phyloP scores from a whole-genome alignment of 2,888 invertebrate genomes.

The Sympetrum striolatum region DNA sequence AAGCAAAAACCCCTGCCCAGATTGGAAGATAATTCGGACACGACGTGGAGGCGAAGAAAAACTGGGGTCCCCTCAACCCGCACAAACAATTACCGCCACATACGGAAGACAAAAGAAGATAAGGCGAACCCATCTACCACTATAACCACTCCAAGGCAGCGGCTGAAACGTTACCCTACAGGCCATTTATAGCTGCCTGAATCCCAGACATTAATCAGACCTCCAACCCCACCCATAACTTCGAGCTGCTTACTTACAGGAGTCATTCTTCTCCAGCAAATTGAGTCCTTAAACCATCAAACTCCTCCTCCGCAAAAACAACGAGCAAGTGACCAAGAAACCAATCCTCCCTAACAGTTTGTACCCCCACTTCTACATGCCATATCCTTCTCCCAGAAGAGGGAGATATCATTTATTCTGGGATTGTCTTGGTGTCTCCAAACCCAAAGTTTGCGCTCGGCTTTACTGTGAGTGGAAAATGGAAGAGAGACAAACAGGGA shows the following conservation, averaged over 20 bases:
- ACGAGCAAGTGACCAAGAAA: neutral
- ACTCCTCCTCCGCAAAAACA: neutral
- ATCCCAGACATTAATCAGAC: neutral
- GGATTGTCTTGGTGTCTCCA: neutral
- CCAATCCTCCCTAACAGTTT: neutral
- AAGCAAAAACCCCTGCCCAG: neutral
- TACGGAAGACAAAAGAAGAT: neutral
- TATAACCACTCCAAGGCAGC: neutral
- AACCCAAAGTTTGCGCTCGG: neutral
- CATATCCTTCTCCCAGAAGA: neutral
- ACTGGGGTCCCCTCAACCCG: neutral
- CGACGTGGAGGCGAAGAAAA: neutral
- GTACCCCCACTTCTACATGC: neutral
- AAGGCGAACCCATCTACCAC: neutral
- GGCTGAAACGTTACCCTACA: neutral
- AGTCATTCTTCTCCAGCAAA: neutral
- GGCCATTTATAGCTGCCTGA: neutral
- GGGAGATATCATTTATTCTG: neutral
- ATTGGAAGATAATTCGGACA: neutral
- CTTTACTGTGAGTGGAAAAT: neutral
- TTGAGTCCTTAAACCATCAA: neutral
- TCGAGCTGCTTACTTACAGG: neutral
- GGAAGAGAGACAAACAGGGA: neutral
- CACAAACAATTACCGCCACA: neutral
- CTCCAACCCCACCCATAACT: neutral